These are phyloP conservation scores for Forbesichthys agassizii DNA, from an alignment of 2,113 vertebrate species.

Conservation along the genomic window DNA sequence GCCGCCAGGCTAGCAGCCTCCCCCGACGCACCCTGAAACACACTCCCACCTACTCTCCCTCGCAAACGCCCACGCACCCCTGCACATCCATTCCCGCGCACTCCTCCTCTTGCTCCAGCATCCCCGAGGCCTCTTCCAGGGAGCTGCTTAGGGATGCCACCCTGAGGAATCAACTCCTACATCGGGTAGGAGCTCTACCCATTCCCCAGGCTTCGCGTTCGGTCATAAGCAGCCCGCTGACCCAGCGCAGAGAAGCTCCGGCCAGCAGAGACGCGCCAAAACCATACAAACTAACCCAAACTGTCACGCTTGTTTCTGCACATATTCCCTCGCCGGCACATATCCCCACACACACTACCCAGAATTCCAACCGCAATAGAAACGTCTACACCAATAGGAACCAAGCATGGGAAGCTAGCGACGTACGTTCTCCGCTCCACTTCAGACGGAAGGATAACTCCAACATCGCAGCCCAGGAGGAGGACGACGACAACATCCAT, in stretches of 20 bases:
- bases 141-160: slow-evolving; percentile 45
- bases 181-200: slow-evolving; percentile 46
- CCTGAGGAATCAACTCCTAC: slow-evolving; percentile 61
- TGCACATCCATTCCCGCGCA: neutral
- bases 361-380: slow-evolving; percentile 59
- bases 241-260: slow-evolving; percentile 38
- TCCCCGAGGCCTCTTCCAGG: slow-evolving; percentile 40
- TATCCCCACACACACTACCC: slow-evolving; percentile 16
- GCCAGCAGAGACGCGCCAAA: slow-evolving; percentile 68
- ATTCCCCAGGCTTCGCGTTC: slow-evolving; percentile 56
- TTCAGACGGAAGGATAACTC: slow-evolving; percentile 52
- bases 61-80: neutral
- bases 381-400: slow-evolving; percentile 57
- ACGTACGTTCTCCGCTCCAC: slow-evolving; percentile 26
- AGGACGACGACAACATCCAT: neutral
- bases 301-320: neutral
- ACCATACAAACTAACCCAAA: slow-evolving; percentile 10
- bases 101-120: slow-evolving; percentile 37
- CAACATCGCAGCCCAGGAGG: slow-evolving; percentile 13
- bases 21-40: slow-evolving; percentile 52
- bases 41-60: slow-evolving; percentile 5
- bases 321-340: neutral
- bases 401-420: slow-evolving; percentile 42
- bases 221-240: slow-evolving; percentile 71
- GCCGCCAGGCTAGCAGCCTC: slow-evolving; percentile 37